Base-by-base conservation (phyloP, 1,140 invertebrate species). In the Panulirus ornatus region DNA sequence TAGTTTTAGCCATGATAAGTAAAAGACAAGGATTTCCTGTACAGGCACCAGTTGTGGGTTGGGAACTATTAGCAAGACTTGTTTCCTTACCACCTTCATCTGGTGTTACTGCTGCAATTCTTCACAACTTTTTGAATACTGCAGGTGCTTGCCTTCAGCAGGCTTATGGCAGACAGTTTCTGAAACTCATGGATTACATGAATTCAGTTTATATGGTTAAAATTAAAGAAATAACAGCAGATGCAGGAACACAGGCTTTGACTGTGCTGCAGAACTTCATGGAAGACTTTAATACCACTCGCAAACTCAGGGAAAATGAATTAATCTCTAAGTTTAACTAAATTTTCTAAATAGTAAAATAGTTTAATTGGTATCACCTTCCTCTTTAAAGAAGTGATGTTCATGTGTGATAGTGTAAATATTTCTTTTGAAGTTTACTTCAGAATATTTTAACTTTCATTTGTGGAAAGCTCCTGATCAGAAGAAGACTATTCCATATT, bases 81-180 rank as follows among this genome's bases (percentile, higher is more conserved):
- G 40, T 73, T 27, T 51, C 70, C 40, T 63, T 71, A n/a, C 19
- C 38, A 30, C 83, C 83, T 73, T 8, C 34, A 11, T 73, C 83
- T 47, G 83, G 83, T 11, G 22, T 84, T 30, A 47, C 66, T 34
- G 83, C 63, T 30, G 66, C 38, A 73, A 8, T 84, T 27, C 27
- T 84, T 14, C 0, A 22, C 3, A 44, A 71, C 8, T 51, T 84
- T 40, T 40, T 84, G 47, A 8, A 30, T 1, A n/a, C 63, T 73
- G n/a, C 3, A 30, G 83, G 83, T 14, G 71, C 19, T 27, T 51
- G 16, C 38, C 83, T 84, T 30, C 83, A 84, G 42, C n/a, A 84
- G 30, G 42, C 63, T 34, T 84, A 84, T 71, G 44, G 63, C 8
- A 84, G 73, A 6, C 83, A 84, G 42, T 84, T 84, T 84, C n/a